Percentiles rank a stretch among this genome's conserved stretches.
These are phyloP conservation scores for Villa cingulata DNA, from an alignment of 2,888 invertebrate genomes.

Conservation along the genomic window DNA sequence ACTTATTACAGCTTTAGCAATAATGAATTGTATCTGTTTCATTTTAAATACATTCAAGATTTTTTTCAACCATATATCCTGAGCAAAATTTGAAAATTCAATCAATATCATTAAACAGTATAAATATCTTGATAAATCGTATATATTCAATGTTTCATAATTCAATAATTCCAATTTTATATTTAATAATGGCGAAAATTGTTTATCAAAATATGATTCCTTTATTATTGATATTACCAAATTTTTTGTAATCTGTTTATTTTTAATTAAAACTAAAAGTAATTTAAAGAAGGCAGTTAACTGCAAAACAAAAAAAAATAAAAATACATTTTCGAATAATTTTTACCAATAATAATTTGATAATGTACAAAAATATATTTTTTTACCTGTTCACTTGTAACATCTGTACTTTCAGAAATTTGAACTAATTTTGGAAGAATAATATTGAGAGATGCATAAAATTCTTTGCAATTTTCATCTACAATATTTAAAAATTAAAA, in stretches of 20 bases:
- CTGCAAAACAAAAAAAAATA: conserved; percentile 7
- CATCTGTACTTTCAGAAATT: conserved; percentile 24
- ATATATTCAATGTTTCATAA: conserved; percentile 11
- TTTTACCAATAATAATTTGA: neutral
- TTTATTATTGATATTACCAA: conserved; percentile 29
- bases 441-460: conserved; percentile 22
- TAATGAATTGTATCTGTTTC: conserved; percentile 27
- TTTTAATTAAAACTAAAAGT: conserved; percentile 22
- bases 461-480: conserved; percentile 18
- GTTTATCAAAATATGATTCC: conserved; percentile 33
- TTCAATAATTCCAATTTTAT: conserved; percentile 21
- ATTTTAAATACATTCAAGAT: conserved; percentile 24
- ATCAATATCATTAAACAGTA: conserved; percentile 27
- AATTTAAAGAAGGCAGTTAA: conserved; percentile 25
- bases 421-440: conserved; percentile 23
- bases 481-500: neutral
- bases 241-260: conserved; percentile 28
- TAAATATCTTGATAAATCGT: conserved; percentile 27
- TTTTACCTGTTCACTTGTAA: conserved; percentile 12
- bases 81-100: conserved; percentile 29
- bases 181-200: conserved; percentile 23
- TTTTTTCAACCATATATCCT: conserved; percentile 31
- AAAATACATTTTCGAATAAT: neutral
- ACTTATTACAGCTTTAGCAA: conserved; percentile 29
- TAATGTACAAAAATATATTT: neutral